These are phyloP conservation scores for Byasa hedistus DNA, from an alignment of 2,888 invertebrate genomes.

Conservation along the genomic window DNA sequence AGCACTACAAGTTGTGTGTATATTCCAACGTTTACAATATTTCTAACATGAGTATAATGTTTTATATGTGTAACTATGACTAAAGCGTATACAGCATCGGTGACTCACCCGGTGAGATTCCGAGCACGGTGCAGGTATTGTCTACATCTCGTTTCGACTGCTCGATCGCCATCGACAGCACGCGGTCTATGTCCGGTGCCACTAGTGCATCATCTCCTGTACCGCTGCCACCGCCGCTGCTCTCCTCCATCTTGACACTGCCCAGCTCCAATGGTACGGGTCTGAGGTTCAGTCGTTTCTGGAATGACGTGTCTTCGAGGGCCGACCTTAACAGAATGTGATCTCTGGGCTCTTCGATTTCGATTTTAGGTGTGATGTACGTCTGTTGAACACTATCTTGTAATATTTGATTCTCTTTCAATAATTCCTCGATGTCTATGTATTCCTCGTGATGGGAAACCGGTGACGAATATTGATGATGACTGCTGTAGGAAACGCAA, in stretches of 20 bases:
- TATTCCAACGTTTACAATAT: slow-evolving; percentile 14
- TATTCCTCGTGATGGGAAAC: slow-evolving; percentile 81
- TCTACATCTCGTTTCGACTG: slow-evolving; percentile 92
- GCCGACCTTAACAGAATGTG: slow-evolving; percentile 90
- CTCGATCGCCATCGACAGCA: slow-evolving; percentile 91
- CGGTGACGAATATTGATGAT: slow-evolving; percentile 78
- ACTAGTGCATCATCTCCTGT: slow-evolving; percentile 78
- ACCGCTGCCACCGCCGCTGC: slow-evolving; percentile 76
- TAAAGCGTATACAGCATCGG: slow-evolving; percentile 29
- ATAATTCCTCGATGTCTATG: slow-evolving; percentile 81
- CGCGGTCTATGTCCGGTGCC: slow-evolving; percentile 89
- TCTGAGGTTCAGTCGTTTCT: slow-evolving; percentile 89
- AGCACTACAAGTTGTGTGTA: slow-evolving; percentile 4
- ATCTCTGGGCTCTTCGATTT: slow-evolving; percentile 80
- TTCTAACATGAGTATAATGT: slow-evolving; percentile 21
- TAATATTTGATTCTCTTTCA: slow-evolving; percentile 78
- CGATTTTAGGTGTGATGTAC: slow-evolving; percentile 78
- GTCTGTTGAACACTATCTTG: slow-evolving; percentile 70
- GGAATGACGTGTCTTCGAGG: slow-evolving; percentile 90
- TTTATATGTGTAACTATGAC: slow-evolving; percentile 21
- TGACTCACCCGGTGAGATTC: slow-evolving; percentile 92
- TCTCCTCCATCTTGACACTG: slow-evolving; percentile 84
- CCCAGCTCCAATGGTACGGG: slow-evolving; percentile 85
- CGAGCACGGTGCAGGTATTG: slow-evolving; percentile 89
- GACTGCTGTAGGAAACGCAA: slow-evolving; percentile 76